Base-by-base conservation (phyloP, 1,140 invertebrate species). In the Rhagoletis pomonella region DNA sequence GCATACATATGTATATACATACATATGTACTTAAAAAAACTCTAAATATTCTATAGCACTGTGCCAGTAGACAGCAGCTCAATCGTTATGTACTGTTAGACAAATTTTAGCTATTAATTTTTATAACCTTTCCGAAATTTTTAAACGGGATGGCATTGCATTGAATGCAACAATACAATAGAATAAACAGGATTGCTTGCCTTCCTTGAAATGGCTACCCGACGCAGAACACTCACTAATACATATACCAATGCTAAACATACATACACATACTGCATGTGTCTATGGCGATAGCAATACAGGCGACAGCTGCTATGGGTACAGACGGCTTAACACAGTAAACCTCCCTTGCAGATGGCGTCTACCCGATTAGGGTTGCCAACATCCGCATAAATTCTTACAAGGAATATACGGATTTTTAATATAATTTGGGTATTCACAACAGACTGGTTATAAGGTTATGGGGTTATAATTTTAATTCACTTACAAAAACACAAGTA, bases 191-290 rank as follows among this genome's bases (percentile, higher is more conserved):
- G 47, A 77, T 77, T 77, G 47, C 39, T 77, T 77, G 73, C 47
- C 73, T 77, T 77, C 73, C 73, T 77, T 50, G 73, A 77, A 77
- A 77, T 50, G 55, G 73, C 73, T 77, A 55, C 39, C n/a, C 73
- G 73, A 77, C 73, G 47, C 73, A 17, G 73, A 39, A 69, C 73
- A 55, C 6, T n/a, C 44, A 77, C 47, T n/a, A 77, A 55, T 39
- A 77, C 73, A 77, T 7, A 5, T 67, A 29, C 0, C 64, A 67
- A 19, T 29, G 4, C 29, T 4, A 6, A 19, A 67, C 17, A 29
- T 19, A 73, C 9, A 4, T 6, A 73, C 17, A 44, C 67, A 47
- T 29, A 42, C 6, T 64, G 39, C 14, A 77, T 50, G 14, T 55
- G 17, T 77, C 19, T 19, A 19, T 17, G 73, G 7, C 73, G 60